A percentile compares a stretch with the other conserved stretches of the same genome.
Evolutionary conservation across 2,888 invertebrate species (phyloP).

Genomic region (Drosophila colorata): DNA sequence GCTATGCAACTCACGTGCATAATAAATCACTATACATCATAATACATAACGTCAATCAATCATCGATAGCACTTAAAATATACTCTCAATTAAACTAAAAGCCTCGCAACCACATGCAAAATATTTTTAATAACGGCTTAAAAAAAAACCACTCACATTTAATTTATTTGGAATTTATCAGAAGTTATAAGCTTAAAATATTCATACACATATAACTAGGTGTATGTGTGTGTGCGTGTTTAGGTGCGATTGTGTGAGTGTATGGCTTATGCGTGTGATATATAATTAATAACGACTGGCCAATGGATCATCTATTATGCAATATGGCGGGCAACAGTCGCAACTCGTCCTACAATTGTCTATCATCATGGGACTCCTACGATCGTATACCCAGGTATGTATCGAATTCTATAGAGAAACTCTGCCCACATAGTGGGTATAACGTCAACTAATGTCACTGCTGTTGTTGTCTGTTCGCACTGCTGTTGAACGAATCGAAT

Average conservation of each 20-base stretch:
- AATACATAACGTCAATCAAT: slow-evolving; percentile 32
- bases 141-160: slow-evolving; percentile 7
- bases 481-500: slow-evolving; percentile 39
- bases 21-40: neutral
- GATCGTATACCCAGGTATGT: slow-evolving; percentile 94
- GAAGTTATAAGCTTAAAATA: slow-evolving; percentile 30
- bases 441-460: neutral
- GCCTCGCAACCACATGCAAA: slow-evolving; percentile 8
- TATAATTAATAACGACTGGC: slow-evolving; percentile 61
- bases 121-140: neutral
- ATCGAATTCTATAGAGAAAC: neutral
- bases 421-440: neutral
- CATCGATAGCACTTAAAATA: slow-evolving; percentile 26
- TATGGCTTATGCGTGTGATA: slow-evolving; percentile 42
- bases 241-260: neutral
- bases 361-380: slow-evolving; percentile 96
- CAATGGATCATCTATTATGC: slow-evolving; percentile 85
- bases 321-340: slow-evolving; percentile 88
- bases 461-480: neutral
- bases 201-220: slow-evolving; percentile 12
- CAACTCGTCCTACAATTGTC: slow-evolving; percentile 95
- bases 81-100: slow-evolving; percentile 51
- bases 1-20: neutral
- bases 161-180: neutral
- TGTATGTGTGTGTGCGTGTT: slow-evolving; percentile 10